Conservation (phyloP, 53 echinoderm and acorn worm species). For the Antedon mediterranea region DNA sequence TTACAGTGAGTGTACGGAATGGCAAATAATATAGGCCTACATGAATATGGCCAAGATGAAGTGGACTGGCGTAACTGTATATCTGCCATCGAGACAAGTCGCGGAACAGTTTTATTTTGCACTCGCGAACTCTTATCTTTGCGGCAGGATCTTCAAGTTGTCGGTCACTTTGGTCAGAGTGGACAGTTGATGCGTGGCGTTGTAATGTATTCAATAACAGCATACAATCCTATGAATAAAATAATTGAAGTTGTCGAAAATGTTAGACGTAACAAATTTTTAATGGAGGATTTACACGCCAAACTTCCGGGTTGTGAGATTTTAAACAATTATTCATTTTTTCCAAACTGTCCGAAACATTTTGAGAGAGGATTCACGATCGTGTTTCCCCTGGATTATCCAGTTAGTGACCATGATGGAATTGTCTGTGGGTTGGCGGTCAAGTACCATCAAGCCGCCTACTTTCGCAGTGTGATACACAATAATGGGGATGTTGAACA, state of each 20-base stretch:
- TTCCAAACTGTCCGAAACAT: conserved; percentile 25
- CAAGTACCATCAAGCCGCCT: conserved; percentile 43
- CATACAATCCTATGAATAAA: conserved; percentile 39
- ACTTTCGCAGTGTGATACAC: conserved; percentile 29
- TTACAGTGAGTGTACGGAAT: no score
- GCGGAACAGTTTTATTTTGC: conserved; percentile 39
- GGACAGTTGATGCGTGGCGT: not conserved
- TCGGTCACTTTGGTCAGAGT: not conserved
- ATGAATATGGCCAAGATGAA: conserved; percentile 5
- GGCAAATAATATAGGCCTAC: no score
- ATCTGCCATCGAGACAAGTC: conserved; percentile 37
- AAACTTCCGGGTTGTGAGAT: conserved; percentile 14
- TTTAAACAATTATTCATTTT: conserved; percentile 32
- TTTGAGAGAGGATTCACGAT: conserved; percentile 43
- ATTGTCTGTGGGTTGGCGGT: conserved; percentile 21
- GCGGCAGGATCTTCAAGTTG: not conserved
- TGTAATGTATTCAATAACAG: conserved; percentile 46
- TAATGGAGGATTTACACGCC: conserved; percentile 13
- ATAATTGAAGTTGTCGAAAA: conserved; percentile 24
- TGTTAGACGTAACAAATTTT: conserved; percentile 9
- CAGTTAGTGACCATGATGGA: conserved; percentile 11
- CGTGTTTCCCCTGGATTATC: conserved; percentile 19
- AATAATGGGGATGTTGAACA: conserved; percentile 14
- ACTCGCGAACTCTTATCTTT: conserved; percentile 13
- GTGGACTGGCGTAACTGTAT: conserved; percentile 35